Conservation (phyloP, 2,113 vertebrate species). For the Sphyrna mokarran region DNA sequence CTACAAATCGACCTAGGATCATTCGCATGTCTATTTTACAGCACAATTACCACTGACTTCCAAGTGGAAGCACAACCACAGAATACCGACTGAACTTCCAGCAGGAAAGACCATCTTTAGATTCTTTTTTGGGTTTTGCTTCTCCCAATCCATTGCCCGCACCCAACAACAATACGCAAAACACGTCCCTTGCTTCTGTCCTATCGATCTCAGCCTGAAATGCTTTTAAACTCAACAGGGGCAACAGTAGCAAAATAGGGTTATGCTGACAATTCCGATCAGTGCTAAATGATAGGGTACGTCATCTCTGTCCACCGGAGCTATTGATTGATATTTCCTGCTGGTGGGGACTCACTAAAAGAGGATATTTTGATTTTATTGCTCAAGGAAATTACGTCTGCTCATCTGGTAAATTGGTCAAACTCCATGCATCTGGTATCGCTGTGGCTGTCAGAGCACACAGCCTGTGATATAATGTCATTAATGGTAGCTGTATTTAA, state of each 20-base stretch:
- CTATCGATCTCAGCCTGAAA: background rate
- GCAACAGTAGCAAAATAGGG: background rate
- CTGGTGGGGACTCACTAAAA: background rate
- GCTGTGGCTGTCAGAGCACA: background rate
- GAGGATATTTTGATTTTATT: background rate
- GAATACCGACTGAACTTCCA: background rate
- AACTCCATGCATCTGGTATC: background rate
- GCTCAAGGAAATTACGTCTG: background rate
- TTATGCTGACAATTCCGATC: background rate
- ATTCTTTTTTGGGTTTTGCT: too few relatives aligned
- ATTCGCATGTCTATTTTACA: background rate
- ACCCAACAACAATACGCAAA: background rate
- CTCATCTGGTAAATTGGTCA: constrained; percentile 9
- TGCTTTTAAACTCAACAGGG: background rate
- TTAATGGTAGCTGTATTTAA: background rate
- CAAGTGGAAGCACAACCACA: background rate
- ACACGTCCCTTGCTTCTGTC: too few relatives aligned
- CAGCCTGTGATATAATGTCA: background rate
- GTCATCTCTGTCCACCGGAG: background rate
- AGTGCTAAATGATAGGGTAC: background rate
- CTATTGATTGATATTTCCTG: background rate
- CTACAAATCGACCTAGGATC: background rate
- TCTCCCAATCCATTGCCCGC: background rate
- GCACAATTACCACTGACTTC: background rate
- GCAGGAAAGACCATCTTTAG: background rate